phyloP scores from a whole-genome alignment of 2,888 invertebrate species.

The Pachycephus smyrnensis region DNA sequence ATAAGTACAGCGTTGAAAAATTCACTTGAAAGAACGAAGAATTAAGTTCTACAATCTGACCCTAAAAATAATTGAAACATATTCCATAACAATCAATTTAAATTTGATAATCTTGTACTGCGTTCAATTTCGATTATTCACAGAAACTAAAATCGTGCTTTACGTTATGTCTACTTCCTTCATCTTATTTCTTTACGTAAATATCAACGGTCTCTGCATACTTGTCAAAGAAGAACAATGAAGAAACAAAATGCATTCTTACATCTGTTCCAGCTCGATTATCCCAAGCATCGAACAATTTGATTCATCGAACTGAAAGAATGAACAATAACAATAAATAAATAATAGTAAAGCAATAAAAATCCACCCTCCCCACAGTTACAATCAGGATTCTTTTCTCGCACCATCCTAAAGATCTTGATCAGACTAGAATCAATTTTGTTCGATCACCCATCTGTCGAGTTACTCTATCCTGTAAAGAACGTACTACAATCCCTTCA shows the following conservation, averaged over 20 bases:
- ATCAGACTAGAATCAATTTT: constrained; percentile 3
- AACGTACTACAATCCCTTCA: constrained; percentile 27
- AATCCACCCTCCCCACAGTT: neutral
- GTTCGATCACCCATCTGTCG: constrained; percentile 28
- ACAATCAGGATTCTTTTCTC: neutral
- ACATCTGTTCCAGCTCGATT: neutral
- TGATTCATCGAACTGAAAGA: neutral
- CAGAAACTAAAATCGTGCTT: too few relatives aligned
- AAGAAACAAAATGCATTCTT: neutral
- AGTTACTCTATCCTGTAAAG: neutral
- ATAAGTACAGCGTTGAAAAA: neutral
- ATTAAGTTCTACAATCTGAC: neutral
- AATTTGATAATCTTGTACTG: too few relatives aligned
- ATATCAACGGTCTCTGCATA: neutral
- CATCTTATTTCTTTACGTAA: neutral
- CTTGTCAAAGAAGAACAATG: neutral
- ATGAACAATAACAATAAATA: neutral
- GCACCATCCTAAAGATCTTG: neutral
- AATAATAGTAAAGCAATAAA: neutral
- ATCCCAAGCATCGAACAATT: neutral
- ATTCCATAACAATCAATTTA: neutral
- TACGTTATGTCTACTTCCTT: neutral
- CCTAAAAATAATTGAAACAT: neutral
- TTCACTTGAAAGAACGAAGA: neutral
- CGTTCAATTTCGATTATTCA: too few relatives aligned